phyloP scores from a whole-genome alignment of 2,888 invertebrate genomes.

The Ornithoptera priamus region DNA sequence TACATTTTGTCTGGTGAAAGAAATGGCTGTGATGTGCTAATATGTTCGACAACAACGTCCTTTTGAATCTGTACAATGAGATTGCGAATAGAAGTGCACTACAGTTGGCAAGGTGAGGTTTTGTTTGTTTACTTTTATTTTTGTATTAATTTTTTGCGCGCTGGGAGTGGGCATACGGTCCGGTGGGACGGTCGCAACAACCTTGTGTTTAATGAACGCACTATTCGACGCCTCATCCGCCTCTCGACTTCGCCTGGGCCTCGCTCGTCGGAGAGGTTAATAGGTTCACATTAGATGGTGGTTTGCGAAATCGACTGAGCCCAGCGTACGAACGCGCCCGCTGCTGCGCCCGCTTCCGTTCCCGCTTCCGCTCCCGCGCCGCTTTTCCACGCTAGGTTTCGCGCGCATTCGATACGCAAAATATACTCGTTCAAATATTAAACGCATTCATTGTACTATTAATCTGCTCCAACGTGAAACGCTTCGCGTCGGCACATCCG shows the following conservation, averaged over 20 bases:
- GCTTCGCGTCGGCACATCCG: conserved; percentile 3
- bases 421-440: conserved; percentile 30
- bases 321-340: conserved; percentile 48
- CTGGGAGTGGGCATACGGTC: conserved; percentile 44
- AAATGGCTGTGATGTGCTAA: conserved; percentile 79
- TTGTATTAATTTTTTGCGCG: conserved; percentile 45
- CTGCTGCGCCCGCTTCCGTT: too few species aligned
- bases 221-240: conserved; percentile 72
- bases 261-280: conserved; percentile 76
- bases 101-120: conserved; percentile 77
- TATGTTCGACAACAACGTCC: conserved; percentile 76
- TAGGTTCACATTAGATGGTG: conserved; percentile 80
- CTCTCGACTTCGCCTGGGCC: conserved; percentile 77
- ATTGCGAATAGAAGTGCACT: conserved; percentile 77
- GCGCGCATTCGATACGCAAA: conserved; percentile 60
- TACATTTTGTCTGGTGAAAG: conserved; percentile 52
- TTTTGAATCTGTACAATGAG: conserved; percentile 78
- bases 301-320: conserved; percentile 74
- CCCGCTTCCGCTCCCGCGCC: conserved; percentile 46
- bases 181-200: conserved; percentile 62
- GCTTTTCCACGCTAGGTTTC: conserved; percentile 69
- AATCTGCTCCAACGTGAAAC: conserved; percentile 12
- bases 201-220: conserved; percentile 78
- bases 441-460: conserved; percentile 22
- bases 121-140: conserved; percentile 60